Percentiles rank a stretch among this genome's conserved stretches.
These are phyloP conservation scores for Drosophila testacea DNA, from an alignment of 2,888 invertebrate genomes.

Conservation along the genomic window DNA sequence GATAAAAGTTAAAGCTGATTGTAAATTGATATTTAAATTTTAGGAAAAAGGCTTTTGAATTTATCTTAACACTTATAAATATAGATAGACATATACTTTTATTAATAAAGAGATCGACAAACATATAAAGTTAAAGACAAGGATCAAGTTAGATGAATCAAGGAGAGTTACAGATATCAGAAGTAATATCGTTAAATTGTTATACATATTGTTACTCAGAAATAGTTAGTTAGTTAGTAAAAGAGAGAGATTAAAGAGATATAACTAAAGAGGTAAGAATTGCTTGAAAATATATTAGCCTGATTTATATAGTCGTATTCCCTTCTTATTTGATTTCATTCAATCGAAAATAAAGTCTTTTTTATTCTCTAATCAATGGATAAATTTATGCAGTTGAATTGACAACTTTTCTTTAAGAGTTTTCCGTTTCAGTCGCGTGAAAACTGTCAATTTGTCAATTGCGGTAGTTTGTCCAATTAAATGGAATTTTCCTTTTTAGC, in stretches of 20 bases:
- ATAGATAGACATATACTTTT: background rate
- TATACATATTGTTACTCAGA: too few species aligned
- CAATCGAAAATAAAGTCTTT: background rate
- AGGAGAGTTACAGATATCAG: too few species aligned
- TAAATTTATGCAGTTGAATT: background rate
- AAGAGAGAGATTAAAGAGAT: too few species aligned
- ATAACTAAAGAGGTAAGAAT: too few species aligned
- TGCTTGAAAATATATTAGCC: too few species aligned
- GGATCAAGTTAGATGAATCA: too few species aligned
- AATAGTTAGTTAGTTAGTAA: too few species aligned
- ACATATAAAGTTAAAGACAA: background rate
- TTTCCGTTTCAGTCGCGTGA: background rate
- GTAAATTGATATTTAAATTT: background rate
- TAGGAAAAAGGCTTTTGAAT: background rate
- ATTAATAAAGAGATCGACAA: background rate
- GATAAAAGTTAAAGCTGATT: too few species aligned
- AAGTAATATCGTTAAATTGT: too few species aligned
- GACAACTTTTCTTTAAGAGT: background rate
- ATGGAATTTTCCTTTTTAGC: background rate
- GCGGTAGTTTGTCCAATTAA: conserved; percentile 9
- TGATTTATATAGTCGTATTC: too few species aligned
- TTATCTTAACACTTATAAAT: background rate
- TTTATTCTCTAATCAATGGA: background rate
- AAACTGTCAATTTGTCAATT: background rate
- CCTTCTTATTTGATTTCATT: background rate